Evolutionary conservation across 2,888 invertebrate species (phyloP).

Genomic region (Rhingia rostrata): DNA sequence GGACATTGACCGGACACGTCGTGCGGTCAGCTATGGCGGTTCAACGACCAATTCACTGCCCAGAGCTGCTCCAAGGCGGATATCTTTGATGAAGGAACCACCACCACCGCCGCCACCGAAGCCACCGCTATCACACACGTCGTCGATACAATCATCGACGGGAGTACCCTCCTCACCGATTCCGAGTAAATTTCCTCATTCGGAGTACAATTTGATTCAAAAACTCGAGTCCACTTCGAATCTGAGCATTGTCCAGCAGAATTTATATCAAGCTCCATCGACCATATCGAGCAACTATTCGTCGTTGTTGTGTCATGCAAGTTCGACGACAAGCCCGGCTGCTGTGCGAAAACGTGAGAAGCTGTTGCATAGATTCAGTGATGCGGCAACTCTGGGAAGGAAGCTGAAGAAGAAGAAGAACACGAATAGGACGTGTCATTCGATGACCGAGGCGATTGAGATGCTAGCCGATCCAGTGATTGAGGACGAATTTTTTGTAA

Average conservation of each 20-base stretch:
- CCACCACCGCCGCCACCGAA: slow-evolving; percentile 81
- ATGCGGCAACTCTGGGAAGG: slow-evolving; percentile 83
- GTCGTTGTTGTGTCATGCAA: slow-evolving; percentile 80
- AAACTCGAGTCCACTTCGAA: slow-evolving; percentile 80
- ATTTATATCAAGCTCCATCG: slow-evolving; percentile 80
- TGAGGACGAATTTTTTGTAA: slow-evolving; percentile 83
- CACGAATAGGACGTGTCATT: slow-evolving; percentile 82
- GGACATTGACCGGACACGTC: slow-evolving; percentile 81
- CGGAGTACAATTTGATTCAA: slow-evolving; percentile 81
- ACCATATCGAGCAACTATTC: slow-evolving; percentile 78
- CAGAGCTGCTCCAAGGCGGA: slow-evolving; percentile 81
- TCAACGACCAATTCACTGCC: slow-evolving; percentile 79
- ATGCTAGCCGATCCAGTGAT: slow-evolving; percentile 83
- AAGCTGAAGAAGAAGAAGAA: slow-evolving; percentile 82
- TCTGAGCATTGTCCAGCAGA: slow-evolving; percentile 79
- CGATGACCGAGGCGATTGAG: slow-evolving; percentile 83
- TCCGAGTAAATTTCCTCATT: slow-evolving; percentile 81
- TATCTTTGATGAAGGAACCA: slow-evolving; percentile 81
- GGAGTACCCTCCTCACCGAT: slow-evolving; percentile 77
- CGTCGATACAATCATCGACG: slow-evolving; percentile 77
- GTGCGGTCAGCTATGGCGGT: slow-evolving; percentile 82
- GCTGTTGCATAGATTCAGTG: slow-evolving; percentile 82
- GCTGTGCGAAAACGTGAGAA: slow-evolving; percentile 82
- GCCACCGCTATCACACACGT: slow-evolving; percentile 78
- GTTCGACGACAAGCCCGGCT: slow-evolving; percentile 80